Evolutionary conservation across 2,113 vertebrate species (phyloP).

Genomic region (Dolichotis patagonum): DNA sequence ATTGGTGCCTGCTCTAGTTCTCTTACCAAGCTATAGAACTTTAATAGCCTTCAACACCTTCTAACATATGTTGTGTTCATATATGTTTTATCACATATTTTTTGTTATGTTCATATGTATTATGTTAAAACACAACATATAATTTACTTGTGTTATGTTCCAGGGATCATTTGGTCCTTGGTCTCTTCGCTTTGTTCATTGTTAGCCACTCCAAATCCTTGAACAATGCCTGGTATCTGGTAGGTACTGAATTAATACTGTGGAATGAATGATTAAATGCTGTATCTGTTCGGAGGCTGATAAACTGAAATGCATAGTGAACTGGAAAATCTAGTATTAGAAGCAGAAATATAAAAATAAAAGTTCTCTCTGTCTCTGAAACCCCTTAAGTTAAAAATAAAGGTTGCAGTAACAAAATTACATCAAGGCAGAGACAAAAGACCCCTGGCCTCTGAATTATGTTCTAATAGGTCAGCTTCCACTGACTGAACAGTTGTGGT

Average conservation of each 20-base stretch:
- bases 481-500: rapidly evolving
- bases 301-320: not conserved
- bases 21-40: not conserved
- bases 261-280: not conserved
- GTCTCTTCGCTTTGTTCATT: not conserved
- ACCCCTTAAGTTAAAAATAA: not conserved
- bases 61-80: not conserved
- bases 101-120: not conserved
- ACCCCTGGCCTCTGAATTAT: not conserved
- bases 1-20: not conserved
- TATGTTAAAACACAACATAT: not conserved
- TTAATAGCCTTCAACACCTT: not conserved
- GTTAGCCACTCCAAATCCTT: not conserved
- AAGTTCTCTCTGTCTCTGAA: not conserved
- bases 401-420: not conserved
- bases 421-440: not conserved
- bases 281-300: not conserved
- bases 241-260: not conserved
- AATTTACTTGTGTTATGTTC: not conserved
- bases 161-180: not conserved
- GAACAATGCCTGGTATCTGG: not conserved
- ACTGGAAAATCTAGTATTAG: not conserved
- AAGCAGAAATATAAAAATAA: not conserved
- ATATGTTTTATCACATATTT: no score
- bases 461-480: not conserved